Conservation (phyloP, 1,140 invertebrate species). For the Tetragonula clypearis region DNA sequence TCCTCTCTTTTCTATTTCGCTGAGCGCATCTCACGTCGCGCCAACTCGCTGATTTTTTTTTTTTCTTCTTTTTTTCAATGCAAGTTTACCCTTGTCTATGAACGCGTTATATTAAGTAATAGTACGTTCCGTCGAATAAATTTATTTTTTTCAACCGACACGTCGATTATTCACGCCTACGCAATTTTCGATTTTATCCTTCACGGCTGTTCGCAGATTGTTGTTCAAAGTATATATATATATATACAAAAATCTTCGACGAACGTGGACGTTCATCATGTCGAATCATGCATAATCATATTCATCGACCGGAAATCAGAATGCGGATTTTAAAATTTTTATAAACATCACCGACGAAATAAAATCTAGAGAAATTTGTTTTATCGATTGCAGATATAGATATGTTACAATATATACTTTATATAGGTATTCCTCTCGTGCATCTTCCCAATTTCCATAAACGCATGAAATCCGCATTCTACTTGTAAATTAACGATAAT, state of each 20-base stretch:
- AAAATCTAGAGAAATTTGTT: too few species aligned
- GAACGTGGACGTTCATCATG: too few species aligned
- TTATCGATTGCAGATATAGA: too few species aligned
- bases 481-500: neutral
- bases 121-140: neutral
- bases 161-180: neutral
- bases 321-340: too few species aligned
- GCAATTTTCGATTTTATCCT: neutral
- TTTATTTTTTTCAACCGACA: neutral
- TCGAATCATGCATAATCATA: too few species aligned
- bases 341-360: too few species aligned
- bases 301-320: too few species aligned
- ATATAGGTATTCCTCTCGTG: too few species aligned
- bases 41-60: neutral
- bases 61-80: neutral
- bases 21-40: constrained; percentile 4
- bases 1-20: constrained; percentile 34
- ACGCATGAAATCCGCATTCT: too few species aligned
- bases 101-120: neutral
- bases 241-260: too few species aligned
- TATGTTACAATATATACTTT: too few species aligned
- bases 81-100: neutral
- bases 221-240: neutral
- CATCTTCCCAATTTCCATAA: too few species aligned
- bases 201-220: neutral